Base-by-base conservation (phyloP, 2,888 invertebrate species). In the Portevinia maculata region DNA sequence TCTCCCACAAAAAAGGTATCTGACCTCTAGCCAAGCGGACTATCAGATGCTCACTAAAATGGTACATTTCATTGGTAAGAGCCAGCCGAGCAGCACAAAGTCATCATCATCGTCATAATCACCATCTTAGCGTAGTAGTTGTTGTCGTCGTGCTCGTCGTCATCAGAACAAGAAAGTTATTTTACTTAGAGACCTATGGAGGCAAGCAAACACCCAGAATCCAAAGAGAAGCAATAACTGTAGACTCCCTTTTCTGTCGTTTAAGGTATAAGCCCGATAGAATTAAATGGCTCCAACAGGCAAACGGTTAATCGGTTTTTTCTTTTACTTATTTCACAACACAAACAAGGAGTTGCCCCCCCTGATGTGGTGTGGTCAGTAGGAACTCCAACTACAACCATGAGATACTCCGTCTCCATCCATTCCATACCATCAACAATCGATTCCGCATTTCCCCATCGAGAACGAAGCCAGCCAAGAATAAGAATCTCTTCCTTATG, bases 31-130 rank as follows among this genome's bases (percentile, higher is more conserved):
- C 89, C 90, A 89, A 89, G 88, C 88, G 89, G 89, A 89, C 90
- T 89, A 89, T 88, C 90, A 88, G 88, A 89, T 89, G 88, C 88
- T 88, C 88, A 90, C 90, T 90, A 89, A 90, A 90, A 87, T 89
- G 87, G 86, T 86, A 86, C 86, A 86, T 86, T 86, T 85, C 84
- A 79, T 74, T 71, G 71, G 81, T 85, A 74, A 75, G 85, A 83
- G 48, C 44, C 83, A 83, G 48, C 60, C 55, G 78, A 78, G 60
- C 67, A 75, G 67, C 52, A 32, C 24, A 60, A 15, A 65, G 65
- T 67, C 83, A 83, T 76, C 81, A 81, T 73, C 69, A 81, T 81
- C 60, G 78, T 78, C 76, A 73, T 62, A 59, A 78, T 76, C 76
- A 57, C 52, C 17, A 34, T 28, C 24, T 53, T 41, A 53, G 34